Evolutionary conservation across 2,888 invertebrate genomes (phyloP).

Genomic region (Hirudinaria manillensis): DNA sequence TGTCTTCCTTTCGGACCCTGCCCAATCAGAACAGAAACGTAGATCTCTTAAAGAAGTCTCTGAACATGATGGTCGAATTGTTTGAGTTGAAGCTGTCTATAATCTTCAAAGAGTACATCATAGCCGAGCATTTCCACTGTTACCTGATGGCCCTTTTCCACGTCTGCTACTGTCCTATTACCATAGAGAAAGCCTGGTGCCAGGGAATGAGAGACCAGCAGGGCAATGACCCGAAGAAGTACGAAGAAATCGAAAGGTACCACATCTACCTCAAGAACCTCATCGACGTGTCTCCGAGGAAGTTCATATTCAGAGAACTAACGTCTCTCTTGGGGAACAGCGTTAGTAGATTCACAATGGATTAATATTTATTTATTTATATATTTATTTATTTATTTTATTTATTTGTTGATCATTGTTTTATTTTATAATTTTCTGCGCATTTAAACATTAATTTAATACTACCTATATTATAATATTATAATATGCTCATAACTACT

Average conservation of each 20-base stretch:
- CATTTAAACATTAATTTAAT: too few relatives aligned
- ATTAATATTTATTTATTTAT: not conserved
- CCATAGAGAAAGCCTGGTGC: not conserved
- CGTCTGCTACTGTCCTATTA: not conserved
- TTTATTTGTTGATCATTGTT: not conserved
- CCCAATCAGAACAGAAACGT: not conserved
- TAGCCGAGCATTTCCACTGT: conserved; percentile 6
- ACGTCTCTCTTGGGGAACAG: not conserved
- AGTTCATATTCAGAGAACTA: conserved; percentile 19
- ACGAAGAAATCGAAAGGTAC: not conserved
- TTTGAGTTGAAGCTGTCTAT: conserved; percentile 2
- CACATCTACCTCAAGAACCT: conserved; percentile 1
- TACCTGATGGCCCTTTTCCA: conserved; percentile 12
- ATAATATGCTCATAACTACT: too few relatives aligned
- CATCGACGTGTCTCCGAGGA: not conserved
- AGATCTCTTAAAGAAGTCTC: not conserved
- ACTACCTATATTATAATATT: too few relatives aligned
- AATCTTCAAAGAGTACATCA: conserved; percentile 15
- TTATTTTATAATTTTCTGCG: too few relatives aligned
- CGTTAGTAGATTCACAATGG: too few relatives aligned
- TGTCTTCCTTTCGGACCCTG: not conserved
- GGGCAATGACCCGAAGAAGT: not conserved
- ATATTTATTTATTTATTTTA: not conserved
- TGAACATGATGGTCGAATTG: conserved; percentile 9
- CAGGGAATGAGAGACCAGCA: not conserved